These are phyloP conservation scores for Drosophila aldrichi DNA, from an alignment of 2,888 invertebrate species.

Conservation along the genomic window DNA sequence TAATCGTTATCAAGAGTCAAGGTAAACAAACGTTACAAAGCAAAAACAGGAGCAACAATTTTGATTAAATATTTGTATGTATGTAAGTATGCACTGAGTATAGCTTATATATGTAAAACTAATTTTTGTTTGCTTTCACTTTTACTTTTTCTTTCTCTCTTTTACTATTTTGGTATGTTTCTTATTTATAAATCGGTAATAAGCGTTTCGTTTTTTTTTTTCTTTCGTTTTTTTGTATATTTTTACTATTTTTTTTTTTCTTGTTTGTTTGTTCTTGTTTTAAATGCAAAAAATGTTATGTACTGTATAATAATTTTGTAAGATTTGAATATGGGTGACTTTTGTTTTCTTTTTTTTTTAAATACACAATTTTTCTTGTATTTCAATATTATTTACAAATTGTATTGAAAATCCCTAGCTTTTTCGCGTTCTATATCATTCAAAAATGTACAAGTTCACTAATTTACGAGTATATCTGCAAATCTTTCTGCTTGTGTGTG, in stretches of 20 bases:
- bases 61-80: conserved; percentile 22
- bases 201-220: conserved; percentile 74
- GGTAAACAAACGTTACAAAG: conserved; percentile 35
- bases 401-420: conserved; percentile 54
- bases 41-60: conserved; percentile 46
- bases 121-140: conserved; percentile 35
- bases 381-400: conserved; percentile 53
- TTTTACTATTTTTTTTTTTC: conserved; percentile 70
- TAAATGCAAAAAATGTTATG: conserved; percentile 75
- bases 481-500: conserved; percentile 9
- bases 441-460: conserved; percentile 43
- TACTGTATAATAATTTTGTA: conserved; percentile 54
- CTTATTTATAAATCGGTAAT: conserved; percentile 72
- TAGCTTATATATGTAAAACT: conserved; percentile 38
- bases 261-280: conserved; percentile 49
- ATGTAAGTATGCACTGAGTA: conserved; percentile 21
- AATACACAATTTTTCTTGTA: conserved; percentile 23
- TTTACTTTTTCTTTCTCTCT: conserved; percentile 6
- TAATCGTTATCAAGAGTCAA: conserved; percentile 10
- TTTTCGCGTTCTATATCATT: conserved; percentile 23
- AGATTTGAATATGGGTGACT: conserved; percentile 32
- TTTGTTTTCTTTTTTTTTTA: conserved; percentile 22
- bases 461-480: conserved; percentile 26
- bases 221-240: conserved; percentile 64
- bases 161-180: conserved; percentile 59